phyloP scores from a whole-genome alignment of 2,888 invertebrate species.

The Conomelus anceps region DNA sequence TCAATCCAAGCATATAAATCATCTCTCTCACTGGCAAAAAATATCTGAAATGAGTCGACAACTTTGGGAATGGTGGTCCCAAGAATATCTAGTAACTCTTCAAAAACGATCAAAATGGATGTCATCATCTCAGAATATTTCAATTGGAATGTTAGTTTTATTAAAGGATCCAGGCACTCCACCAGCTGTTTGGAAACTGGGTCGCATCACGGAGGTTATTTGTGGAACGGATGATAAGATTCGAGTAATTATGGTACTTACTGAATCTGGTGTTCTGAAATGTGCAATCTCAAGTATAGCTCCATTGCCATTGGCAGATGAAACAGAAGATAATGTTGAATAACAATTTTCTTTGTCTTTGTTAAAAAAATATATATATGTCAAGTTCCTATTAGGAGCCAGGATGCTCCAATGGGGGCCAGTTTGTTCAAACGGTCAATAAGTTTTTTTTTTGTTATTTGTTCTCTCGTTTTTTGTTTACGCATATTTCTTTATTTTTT shows the following conservation, averaged over 20 bases:
- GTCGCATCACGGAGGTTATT: neutral
- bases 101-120: slow-evolving; percentile 28
- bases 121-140: neutral
- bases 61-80: slow-evolving; percentile 33
- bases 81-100: slow-evolving; percentile 24
- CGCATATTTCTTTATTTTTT: no score
- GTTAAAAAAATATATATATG: no score
- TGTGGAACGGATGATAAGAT: neutral
- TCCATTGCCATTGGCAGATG: neutral
- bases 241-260: neutral
- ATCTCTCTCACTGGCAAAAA: slow-evolving; percentile 31
- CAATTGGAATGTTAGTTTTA: neutral
- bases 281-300: neutral
- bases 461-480: no score
- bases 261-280: neutral
- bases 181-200: neutral
- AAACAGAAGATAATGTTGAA: no score
- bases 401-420: no score
- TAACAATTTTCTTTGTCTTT: no score
- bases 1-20: slow-evolving; percentile 24
- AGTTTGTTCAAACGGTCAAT: no score
- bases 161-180: neutral
- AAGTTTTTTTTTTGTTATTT: no score
- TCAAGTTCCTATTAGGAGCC: no score
- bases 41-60: slow-evolving; percentile 28